Conservation (phyloP, 2,888 invertebrate species). For the Suillia variegata region DNA sequence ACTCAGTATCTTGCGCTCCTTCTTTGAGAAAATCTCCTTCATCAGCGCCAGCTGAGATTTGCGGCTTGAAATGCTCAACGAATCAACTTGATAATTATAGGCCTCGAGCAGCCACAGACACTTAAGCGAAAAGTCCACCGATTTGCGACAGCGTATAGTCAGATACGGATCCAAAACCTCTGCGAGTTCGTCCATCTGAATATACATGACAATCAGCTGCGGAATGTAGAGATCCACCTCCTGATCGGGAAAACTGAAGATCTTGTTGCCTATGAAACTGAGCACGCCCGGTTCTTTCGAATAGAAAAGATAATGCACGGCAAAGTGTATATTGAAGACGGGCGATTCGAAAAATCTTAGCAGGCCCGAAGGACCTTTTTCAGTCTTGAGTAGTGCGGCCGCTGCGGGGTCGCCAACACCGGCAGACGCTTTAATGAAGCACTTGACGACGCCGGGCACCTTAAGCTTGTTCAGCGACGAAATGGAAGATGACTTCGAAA, state of each 20-base stretch:
- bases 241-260: constrained; percentile 90
- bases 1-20: constrained; percentile 50
- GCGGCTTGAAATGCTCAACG: constrained; percentile 45
- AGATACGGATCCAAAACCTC: constrained; percentile 88
- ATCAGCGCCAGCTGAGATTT: constrained; percentile 59
- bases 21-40: constrained; percentile 60
- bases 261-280: constrained; percentile 95
- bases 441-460: constrained; percentile 60
- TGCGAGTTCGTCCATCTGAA: constrained; percentile 96
- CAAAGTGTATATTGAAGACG: constrained; percentile 97
- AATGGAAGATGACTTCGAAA: constrained; percentile 52
- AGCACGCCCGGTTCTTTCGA: constrained; percentile 98
- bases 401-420: constrained; percentile 29
- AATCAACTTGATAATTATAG: constrained; percentile 65
- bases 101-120: constrained; percentile 97
- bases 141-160: constrained; percentile 85
- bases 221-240: constrained; percentile 98
- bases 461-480: constrained; percentile 57
- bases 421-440: constrained; percentile 55
- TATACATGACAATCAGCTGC: constrained; percentile 97
- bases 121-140: constrained; percentile 94
- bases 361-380: constrained; percentile 59
- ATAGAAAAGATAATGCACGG: constrained; percentile 96
- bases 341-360: constrained; percentile 92
- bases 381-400: constrained; percentile 43